phyloP scores from a whole-genome alignment of 2,888 invertebrate species.

The Desoria tigrina region DNA sequence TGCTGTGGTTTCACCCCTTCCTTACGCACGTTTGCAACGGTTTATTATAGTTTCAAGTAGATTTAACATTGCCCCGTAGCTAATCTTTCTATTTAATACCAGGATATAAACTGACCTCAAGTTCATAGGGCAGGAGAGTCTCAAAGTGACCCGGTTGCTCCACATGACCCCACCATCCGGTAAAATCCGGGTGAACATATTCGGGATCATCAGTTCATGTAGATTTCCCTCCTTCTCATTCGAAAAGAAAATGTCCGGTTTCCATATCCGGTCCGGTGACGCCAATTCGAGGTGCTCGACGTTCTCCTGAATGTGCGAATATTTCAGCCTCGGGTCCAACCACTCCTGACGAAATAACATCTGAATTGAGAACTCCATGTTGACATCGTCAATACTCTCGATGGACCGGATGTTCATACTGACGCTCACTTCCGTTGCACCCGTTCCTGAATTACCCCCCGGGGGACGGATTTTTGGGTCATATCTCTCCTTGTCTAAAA shows the following conservation, averaged over 20 bases:
- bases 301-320: conserved; percentile 30
- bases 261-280: conserved; percentile 36
- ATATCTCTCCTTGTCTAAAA: conserved; percentile 84
- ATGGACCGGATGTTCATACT: conserved; percentile 39
- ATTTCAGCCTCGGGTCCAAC: conserved; percentile 41
- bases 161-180: conserved; percentile 42
- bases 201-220: conserved; percentile 44
- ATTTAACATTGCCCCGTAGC: too few relatives aligned
- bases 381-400: conserved; percentile 43
- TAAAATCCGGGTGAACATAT: conserved; percentile 40
- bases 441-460: conserved; percentile 70
- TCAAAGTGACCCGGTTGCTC: conserved; percentile 45
- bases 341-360: conserved; percentile 47
- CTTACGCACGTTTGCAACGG: too few relatives aligned
- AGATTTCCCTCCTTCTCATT: conserved; percentile 47
- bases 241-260: conserved; percentile 48
- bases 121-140: conserved; percentile 45
- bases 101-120: conserved; percentile 22
- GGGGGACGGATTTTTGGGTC: conserved; percentile 89
- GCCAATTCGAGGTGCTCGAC: conserved; percentile 34
- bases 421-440: conserved; percentile 29
- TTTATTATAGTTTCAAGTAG: too few relatives aligned
- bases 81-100: too few relatives aligned
- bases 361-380: conserved; percentile 46
- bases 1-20: too few relatives aligned